Conservation (phyloP, 1,140 invertebrate species). For the Drosophila triauraria region DNA sequence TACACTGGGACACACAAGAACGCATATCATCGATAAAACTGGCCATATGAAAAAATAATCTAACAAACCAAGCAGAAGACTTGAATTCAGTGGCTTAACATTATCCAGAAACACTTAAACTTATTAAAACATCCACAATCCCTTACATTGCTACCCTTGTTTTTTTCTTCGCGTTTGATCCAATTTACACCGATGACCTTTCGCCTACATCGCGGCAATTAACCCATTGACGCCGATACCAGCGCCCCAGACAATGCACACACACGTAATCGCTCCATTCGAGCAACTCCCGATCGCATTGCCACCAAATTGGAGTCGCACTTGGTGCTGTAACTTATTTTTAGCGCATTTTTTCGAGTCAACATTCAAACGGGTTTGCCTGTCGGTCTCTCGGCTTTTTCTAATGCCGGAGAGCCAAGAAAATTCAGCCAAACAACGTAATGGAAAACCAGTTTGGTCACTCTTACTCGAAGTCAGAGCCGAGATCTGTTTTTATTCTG, state of each 20-base stretch:
- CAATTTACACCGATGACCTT: conserved; percentile 60
- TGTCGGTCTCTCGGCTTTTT: conserved; percentile 48
- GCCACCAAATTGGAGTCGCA: conserved; percentile 49
- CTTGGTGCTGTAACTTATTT: conserved; percentile 78
- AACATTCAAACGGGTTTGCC: conserved; percentile 64
- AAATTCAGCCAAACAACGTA: conserved; percentile 52
- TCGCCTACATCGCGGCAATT: conserved; percentile 59
- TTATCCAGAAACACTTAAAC: neutral
- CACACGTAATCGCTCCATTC: conserved; percentile 33
- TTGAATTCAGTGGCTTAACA: too few species aligned
- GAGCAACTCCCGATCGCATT: conserved; percentile 29
- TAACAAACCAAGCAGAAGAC: too few species aligned
- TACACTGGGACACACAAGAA: neutral
- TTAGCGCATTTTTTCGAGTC: conserved; percentile 66
- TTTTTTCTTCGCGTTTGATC: conserved; percentile 4
- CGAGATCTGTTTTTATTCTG: conserved; percentile 51
- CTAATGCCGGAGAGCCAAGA: conserved; percentile 50
- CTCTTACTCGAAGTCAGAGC: conserved; percentile 67
- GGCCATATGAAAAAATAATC: neutral
- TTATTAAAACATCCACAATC: neutral
- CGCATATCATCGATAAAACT: neutral
- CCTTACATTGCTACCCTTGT: neutral
- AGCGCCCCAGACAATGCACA: conserved; percentile 47
- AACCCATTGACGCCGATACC: conserved; percentile 59
- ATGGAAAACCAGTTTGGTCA: conserved; percentile 75